Percentiles rank a stretch among this genome's conserved stretches.
Conservation (phyloP, 2,797 vertebrate genomes). For the Bothrops alternatus region DNA sequence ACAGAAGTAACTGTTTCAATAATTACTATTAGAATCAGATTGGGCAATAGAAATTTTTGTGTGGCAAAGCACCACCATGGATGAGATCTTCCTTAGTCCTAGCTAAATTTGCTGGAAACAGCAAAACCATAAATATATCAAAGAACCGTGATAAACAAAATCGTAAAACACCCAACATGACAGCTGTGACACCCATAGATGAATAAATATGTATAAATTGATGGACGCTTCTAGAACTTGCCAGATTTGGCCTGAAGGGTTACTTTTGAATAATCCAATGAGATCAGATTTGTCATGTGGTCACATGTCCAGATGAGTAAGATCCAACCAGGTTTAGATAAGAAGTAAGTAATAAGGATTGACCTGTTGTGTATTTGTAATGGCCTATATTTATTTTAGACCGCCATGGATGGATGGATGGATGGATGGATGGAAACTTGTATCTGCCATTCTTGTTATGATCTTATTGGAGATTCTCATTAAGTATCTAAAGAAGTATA, state of each 20-base stretch:
- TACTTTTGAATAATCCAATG: slow-evolving; percentile 34
- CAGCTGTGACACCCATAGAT: slow-evolving; percentile 46
- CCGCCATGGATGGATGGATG: background rate
- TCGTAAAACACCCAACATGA: slow-evolving; percentile 44
- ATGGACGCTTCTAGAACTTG: slow-evolving; percentile 24
- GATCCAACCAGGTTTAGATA: background rate
- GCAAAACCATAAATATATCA: slow-evolving; percentile 63
- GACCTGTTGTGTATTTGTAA: background rate
- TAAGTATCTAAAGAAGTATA: background rate
- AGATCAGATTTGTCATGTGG: slow-evolving; percentile 14
- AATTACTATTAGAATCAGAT: slow-evolving; percentile 25
- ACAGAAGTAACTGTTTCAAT: slow-evolving; percentile 37
- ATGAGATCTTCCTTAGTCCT: slow-evolving; percentile 38
- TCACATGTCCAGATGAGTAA: slow-evolving; percentile 1
- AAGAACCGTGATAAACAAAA: slow-evolving; percentile 61
- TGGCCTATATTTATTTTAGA: background rate
- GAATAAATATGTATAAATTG: slow-evolving; percentile 59
- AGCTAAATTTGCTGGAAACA: slow-evolving; percentile 32
- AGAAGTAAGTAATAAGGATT: background rate
- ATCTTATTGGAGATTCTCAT: background rate
- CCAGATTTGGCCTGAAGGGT: slow-evolving; percentile 28
- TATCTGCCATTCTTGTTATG: background rate
- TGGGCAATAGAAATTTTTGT: slow-evolving; percentile 5
- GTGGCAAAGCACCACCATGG: slow-evolving; percentile 7
- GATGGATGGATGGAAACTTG: background rate